Conservation (phyloP, 1,140 invertebrate species). For the Platorchestia sp. region DNA sequence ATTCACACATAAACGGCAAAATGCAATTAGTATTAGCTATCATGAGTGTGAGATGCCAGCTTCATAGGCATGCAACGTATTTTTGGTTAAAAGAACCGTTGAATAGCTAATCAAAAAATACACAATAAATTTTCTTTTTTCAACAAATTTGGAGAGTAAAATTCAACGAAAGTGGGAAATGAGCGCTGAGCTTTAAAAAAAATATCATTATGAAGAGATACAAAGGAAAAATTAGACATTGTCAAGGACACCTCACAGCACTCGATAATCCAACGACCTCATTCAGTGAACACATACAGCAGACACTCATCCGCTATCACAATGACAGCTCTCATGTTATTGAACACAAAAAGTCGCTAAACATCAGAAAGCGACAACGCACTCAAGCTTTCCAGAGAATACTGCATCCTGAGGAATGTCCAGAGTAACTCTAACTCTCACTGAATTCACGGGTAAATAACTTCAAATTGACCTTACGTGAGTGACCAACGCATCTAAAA, state of each 20-base stretch:
- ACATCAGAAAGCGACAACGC: not conserved
- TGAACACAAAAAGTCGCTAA: not conserved
- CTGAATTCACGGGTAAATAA: not conserved
- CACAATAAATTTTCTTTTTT: not conserved
- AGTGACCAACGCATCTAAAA: not conserved
- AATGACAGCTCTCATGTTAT: not conserved
- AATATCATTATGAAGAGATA: not conserved
- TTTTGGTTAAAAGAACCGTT: not conserved
- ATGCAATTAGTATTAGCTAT: conserved; percentile 13
- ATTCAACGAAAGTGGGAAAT: not conserved
- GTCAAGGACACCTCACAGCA: not conserved
- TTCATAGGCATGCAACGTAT: not conserved
- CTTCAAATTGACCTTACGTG: not conserved
- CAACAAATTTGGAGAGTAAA: not conserved
- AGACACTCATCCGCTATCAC: not conserved
- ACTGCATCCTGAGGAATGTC: not conserved
- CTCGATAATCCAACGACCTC: not conserved
- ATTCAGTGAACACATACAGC: not conserved
- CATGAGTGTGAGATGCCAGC: not conserved
- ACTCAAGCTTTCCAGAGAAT: not conserved
- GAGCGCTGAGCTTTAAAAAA: not conserved
- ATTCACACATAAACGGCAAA: conserved; percentile 37
- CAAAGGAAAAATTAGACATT: not conserved
- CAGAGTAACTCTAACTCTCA: not conserved
- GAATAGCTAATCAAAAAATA: not conserved